Evolutionary conservation across 2,113 vertebrate species (phyloP).

Genomic region (Pelecanus crispus): DNA sequence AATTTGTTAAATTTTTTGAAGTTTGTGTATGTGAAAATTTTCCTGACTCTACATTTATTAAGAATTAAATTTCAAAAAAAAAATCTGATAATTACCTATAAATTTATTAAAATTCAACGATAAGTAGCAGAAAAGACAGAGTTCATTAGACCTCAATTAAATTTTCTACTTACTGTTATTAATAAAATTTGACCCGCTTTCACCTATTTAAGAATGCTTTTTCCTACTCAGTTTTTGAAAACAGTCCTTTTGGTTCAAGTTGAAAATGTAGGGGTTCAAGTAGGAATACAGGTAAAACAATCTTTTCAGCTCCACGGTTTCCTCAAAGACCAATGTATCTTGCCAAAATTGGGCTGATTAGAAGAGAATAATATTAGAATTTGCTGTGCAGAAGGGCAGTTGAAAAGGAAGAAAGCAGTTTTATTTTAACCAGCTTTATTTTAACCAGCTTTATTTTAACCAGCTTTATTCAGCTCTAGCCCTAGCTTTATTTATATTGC

Average conservation of each 20-base stretch:
- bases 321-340: not conserved
- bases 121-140: not conserved
- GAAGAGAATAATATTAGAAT: not conserved
- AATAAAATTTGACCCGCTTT: not conserved
- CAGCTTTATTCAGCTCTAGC: not conserved
- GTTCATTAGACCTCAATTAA: slow-evolving; percentile 17
- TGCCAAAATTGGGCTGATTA: not conserved
- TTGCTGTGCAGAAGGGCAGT: not conserved
- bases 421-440: not conserved
- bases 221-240: not conserved
- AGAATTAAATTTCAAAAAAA: not conserved
- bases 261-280: not conserved
- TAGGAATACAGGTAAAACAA: not conserved
- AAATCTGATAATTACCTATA: not conserved
- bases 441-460: not conserved
- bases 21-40: not conserved
- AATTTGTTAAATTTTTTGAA: not conserved
- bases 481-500: not conserved
- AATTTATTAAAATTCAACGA: not conserved
- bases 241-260: not conserved
- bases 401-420: not conserved
- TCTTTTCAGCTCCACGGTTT: not conserved
- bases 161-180: not conserved
- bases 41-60: not conserved
- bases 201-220: not conserved